Evolutionary conservation across 1,140 invertebrate species (phyloP).

Genomic region (Uloborus diversus): DNA sequence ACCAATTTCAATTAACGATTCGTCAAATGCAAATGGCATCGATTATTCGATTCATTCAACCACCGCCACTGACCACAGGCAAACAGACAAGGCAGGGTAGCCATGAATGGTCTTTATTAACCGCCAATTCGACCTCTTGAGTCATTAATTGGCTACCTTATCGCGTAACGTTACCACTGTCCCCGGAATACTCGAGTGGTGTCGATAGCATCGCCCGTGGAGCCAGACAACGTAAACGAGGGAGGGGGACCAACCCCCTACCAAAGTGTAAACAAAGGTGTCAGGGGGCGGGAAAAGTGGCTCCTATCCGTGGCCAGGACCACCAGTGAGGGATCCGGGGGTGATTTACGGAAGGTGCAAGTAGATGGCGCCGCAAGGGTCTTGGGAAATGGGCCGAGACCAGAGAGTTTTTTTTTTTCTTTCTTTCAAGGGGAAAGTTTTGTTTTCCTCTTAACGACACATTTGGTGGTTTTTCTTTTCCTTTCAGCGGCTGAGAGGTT

Average conservation of each 20-base stretch:
- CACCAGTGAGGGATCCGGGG: conserved; percentile 26
- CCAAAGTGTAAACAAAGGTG: conserved; percentile 27
- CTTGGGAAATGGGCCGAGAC: conserved; percentile 43
- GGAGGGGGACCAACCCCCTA: conserved; percentile 4
- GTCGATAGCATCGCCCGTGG: conserved; percentile 44
- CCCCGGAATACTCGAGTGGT: neutral
- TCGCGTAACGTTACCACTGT: neutral
- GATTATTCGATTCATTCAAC: too few relatives aligned
- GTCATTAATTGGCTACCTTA: conserved; percentile 37
- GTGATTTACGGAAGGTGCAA: conserved; percentile 45
- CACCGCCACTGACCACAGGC: too few relatives aligned
- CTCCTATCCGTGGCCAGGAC: neutral
- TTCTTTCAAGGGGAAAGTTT: neutral
- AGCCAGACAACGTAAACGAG: conserved; percentile 37
- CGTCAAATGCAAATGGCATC: too few relatives aligned
- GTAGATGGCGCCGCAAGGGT: conserved; percentile 19
- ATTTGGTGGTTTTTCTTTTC: neutral
- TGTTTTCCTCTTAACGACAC: conserved; percentile 21
- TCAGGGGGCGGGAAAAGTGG: conserved; percentile 15
- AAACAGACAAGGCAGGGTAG: too few relatives aligned
- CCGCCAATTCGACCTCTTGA: too few relatives aligned
- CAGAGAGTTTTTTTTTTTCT: too few relatives aligned
- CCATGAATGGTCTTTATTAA: too few relatives aligned
- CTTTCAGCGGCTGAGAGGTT: neutral
- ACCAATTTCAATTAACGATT: too few relatives aligned